Conservation (phyloP, 1,140 invertebrate genomes). For the Drosophila eugracilis region DNA sequence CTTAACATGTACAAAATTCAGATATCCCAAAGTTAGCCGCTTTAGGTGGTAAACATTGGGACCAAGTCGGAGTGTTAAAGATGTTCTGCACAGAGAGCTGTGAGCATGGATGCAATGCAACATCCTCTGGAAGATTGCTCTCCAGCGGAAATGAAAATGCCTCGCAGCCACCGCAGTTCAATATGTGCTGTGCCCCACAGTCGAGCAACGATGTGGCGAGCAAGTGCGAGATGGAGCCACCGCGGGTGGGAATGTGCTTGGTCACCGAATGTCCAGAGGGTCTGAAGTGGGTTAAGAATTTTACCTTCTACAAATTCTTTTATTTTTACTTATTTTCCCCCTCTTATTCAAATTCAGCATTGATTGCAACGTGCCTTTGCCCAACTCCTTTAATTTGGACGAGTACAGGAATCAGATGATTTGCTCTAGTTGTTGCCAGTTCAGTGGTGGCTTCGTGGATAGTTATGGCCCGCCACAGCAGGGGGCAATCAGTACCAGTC, state of each 20-base stretch:
- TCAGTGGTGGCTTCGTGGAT: slow-evolving; percentile 9
- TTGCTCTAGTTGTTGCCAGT: slow-evolving; percentile 10
- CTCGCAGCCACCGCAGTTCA: slow-evolving; percentile 12
- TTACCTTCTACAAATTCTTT: no score
- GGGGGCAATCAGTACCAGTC: not conserved
- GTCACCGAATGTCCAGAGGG: slow-evolving; percentile 65
- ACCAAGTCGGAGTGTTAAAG: not conserved
- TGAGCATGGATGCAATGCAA: slow-evolving; percentile 44
- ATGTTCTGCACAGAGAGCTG: slow-evolving; percentile 66
- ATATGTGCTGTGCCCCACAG: slow-evolving; percentile 25
- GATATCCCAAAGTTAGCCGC: not conserved
- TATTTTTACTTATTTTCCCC: no score
- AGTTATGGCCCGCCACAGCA: not conserved
- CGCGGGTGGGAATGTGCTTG: slow-evolving; percentile 54
- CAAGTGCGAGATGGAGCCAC: slow-evolving; percentile 22
- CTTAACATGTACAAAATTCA: slow-evolving; percentile 52
- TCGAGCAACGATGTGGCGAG: slow-evolving; percentile 1
- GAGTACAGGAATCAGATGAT: slow-evolving; percentile 25
- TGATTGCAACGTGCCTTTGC: slow-evolving; percentile 64
- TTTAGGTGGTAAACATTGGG: slow-evolving; percentile 1
- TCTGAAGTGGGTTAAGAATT: slow-evolving; percentile 41
- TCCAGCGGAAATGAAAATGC: slow-evolving; percentile 2
- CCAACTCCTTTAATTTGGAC: slow-evolving; percentile 46
- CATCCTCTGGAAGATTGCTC: slow-evolving; percentile 16
- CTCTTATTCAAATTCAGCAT: slow-evolving; percentile 48